Conservation (phyloP, 2,113 vertebrate species). For the Ceyx margarethae region DNA sequence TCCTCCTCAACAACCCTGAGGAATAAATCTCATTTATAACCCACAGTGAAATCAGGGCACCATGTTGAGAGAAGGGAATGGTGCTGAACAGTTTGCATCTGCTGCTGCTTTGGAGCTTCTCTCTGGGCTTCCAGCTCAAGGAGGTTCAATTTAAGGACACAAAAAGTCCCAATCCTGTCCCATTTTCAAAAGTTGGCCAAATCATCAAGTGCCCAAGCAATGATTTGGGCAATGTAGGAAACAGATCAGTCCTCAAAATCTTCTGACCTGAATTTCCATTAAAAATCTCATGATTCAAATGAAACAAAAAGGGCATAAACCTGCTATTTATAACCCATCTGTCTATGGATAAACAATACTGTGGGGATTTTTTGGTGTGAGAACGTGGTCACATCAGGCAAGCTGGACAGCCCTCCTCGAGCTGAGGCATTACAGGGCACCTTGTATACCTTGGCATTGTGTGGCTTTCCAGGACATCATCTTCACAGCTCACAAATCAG, state of each 20-base stretch:
- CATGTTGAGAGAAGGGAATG: background rate
- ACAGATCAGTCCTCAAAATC: background rate
- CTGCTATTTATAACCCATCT: conserved; percentile 1
- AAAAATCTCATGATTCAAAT: background rate
- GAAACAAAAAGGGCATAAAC: background rate
- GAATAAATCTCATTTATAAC: background rate
- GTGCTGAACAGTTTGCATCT: background rate
- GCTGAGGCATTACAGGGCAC: conserved; percentile 44
- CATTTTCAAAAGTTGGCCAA: background rate
- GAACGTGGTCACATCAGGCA: conserved; percentile 35
- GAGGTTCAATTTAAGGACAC: background rate
- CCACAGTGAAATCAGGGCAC: background rate
- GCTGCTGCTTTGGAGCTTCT: background rate
- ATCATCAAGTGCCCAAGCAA: background rate
- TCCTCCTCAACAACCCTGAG: background rate
- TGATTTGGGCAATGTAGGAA: background rate
- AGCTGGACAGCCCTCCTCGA: background rate
- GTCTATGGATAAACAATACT: conserved; percentile 4
- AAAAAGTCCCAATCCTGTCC: background rate
- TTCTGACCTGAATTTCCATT: background rate
- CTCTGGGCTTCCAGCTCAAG: background rate
- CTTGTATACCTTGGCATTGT: conserved; percentile 57
- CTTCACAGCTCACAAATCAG: conserved; percentile 68
- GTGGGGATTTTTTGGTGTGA: conserved; percentile 13
- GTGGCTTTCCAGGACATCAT: conserved; percentile 50